Evolutionary conservation across 2,113 vertebrate species (phyloP).

Genomic region (Spea multiplicata): DNA sequence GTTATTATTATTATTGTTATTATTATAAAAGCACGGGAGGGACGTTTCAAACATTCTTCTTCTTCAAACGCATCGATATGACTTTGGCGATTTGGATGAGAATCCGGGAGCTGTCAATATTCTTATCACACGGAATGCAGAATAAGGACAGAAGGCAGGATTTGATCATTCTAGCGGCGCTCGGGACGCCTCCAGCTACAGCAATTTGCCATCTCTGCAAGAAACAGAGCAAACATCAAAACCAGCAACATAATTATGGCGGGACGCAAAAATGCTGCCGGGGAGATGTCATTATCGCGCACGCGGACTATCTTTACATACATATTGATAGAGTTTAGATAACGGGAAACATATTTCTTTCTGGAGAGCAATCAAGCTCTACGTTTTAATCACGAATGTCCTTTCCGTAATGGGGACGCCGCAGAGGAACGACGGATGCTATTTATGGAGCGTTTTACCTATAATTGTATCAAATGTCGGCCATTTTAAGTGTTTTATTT

Average conservation of each 20-base stretch:
- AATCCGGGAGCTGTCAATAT: neutral
- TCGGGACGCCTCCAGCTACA: neutral
- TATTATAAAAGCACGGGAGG: neutral
- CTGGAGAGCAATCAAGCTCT: constrained; percentile 7
- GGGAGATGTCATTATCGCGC: neutral
- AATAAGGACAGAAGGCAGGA: neutral
- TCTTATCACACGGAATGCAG: constrained; percentile 12
- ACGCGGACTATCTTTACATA: constrained; percentile 4
- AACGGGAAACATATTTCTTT: neutral
- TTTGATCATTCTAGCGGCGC: neutral
- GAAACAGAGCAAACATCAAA: neutral
- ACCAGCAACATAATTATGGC: neutral
- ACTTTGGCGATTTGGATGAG: neutral
- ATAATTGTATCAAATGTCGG: neutral
- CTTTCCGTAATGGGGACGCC: neutral
- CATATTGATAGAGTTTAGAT: neutral
- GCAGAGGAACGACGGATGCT: neutral
- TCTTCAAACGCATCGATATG: neutral
- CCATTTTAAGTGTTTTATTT: too few species aligned
- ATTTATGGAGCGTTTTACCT: neutral
- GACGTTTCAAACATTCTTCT: neutral
- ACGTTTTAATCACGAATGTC: neutral
- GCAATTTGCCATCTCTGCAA: constrained; percentile 16
- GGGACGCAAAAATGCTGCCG: neutral
- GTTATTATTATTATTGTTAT: too few species aligned